A percentile compares a stretch with the other conserved stretches of the same genome.
phyloP scores from a whole-genome alignment of 1,140 invertebrate species.

The Bradynema listronoti region DNA sequence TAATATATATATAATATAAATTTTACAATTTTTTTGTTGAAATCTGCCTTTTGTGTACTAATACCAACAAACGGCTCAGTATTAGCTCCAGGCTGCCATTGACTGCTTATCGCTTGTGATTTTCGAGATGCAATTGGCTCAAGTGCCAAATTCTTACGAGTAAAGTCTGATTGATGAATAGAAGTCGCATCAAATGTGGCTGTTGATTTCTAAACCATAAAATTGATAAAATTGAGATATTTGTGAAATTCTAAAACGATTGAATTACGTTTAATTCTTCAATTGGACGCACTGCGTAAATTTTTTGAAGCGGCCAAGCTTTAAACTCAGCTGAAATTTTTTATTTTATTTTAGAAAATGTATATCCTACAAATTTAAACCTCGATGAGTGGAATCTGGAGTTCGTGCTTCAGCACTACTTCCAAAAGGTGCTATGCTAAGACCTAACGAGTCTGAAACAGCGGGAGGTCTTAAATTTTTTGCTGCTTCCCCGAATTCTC shows the following conservation, averaged over 20 bases:
- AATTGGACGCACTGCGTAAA: background rate
- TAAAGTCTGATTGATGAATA: constrained; percentile 4
- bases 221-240: background rate
- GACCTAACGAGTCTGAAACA: too few relatives aligned
- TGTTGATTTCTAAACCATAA: constrained; percentile 1
- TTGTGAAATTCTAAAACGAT: background rate
- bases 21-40: background rate
- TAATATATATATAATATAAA: background rate
- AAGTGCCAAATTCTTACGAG: background rate
- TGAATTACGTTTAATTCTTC: background rate
- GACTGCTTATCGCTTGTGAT: too few relatives aligned
- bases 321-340: constrained; percentile 7
- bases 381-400: constrained; percentile 7
- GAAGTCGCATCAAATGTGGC: constrained; percentile 7
- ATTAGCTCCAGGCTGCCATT: too few relatives aligned
- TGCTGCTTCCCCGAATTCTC: background rate
- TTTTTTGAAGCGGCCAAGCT: background rate
- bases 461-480: too few relatives aligned
- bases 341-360: background rate
- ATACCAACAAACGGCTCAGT: constrained; percentile 4
- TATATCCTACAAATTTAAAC: background rate
- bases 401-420: too few relatives aligned
- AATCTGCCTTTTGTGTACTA: constrained; percentile 6
- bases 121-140: too few relatives aligned
- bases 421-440: too few relatives aligned